Base-by-base conservation (phyloP, 2,797 vertebrate genomes). In the Gallinago nigripennis region DNA sequence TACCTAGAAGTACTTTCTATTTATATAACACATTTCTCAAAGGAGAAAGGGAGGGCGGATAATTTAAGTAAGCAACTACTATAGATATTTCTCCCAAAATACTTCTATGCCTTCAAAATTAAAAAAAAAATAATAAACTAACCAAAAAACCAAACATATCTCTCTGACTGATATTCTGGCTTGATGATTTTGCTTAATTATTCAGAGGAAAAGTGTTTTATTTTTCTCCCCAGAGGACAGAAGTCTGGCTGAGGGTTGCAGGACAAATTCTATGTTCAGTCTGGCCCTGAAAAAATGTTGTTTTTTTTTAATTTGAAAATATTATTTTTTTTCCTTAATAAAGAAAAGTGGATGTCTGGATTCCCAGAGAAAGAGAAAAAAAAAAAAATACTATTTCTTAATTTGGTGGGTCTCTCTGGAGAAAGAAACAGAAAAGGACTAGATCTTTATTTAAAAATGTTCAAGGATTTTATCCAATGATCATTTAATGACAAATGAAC, bases 291-390 rank as follows among this genome's bases (percentile, higher is more conserved):
- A 16, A 60, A 90, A 46, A 80, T 30, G 21, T 46, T 23, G 20
- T 6, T 1, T 64, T 65, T 3, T 57, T 84, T 84, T 39, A 64
- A 5, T 63, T 65, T 25, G 33, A 71, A 85, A 84, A 41, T 8
- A 20, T 70, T 6, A 0, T 2, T 31, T 46, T n/a, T 61, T 31
- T 53, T 20, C 9, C 9, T 75, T 71, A 30, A 21, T 18, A 56
- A 66, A 39, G 8, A 63, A 73, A 88, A 68, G 2, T 0, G 0
- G 3, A 28, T 48, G 1, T 21, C 27, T 20, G 3, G 1, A 12
- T 7, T 35, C 24, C 30, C 12, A 77, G 5, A 31, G 6, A 71
- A 58, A 54, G 9, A 77, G 4, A 5, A 6, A 39, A 56, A 83
- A 39, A 56, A 83, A 86, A 61, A 39, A 12, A 23, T 11, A 14